Percentiles rank a stretch among this genome's conserved stretches.
Conservation (phyloP, 2,888 invertebrate species). For the Drosophila tripunctata region DNA sequence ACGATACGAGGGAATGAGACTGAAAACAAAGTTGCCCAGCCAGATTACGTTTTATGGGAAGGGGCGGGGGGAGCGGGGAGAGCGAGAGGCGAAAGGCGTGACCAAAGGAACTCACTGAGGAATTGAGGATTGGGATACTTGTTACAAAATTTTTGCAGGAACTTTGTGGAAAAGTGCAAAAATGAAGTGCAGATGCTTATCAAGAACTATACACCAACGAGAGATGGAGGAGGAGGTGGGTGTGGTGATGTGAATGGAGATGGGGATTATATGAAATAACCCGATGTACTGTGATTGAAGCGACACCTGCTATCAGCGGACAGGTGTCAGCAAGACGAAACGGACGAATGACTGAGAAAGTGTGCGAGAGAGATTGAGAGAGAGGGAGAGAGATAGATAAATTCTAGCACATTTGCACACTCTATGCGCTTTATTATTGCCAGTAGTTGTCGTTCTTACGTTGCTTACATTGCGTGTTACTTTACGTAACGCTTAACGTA, state of each 20-base stretch:
- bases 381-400: constrained; percentile 49
- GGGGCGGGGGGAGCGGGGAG: neutral
- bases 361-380: neutral
- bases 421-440: constrained; percentile 15
- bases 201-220: constrained; percentile 40
- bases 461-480: constrained; percentile 62
- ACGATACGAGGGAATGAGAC: neutral
- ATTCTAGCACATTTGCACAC: constrained; percentile 45
- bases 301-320: constrained; percentile 44
- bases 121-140: constrained; percentile 41
- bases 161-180: constrained; percentile 68
- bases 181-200: constrained; percentile 79
- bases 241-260: neutral
- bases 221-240: neutral
- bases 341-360: neutral
- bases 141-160: constrained; percentile 69
- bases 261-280: constrained; percentile 22
- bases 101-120: constrained; percentile 8
- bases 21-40: constrained; percentile 49
- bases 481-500: constrained; percentile 51
- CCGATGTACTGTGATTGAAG: constrained; percentile 51
- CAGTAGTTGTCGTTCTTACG: constrained; percentile 38
- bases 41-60: neutral
- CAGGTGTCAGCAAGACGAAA: constrained; percentile 51
- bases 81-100: too few species aligned